Percentiles rank a stretch among this genome's conserved stretches.
Conservation (phyloP, 2,797 vertebrate species). For the Nyctalus aviator region DNA sequence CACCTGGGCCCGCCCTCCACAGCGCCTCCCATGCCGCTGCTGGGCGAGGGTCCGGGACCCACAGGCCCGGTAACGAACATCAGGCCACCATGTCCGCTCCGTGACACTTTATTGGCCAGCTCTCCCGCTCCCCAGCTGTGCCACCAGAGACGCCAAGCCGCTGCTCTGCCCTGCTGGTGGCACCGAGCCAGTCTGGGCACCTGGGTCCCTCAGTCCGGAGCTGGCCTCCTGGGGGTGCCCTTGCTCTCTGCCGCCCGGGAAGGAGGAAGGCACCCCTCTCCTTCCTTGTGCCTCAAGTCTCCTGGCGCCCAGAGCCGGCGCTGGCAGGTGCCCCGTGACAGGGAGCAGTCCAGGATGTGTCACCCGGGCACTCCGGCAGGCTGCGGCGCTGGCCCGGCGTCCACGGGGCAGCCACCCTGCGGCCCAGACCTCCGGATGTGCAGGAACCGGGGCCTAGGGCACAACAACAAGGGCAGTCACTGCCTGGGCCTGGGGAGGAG, state of each 20-base stretch:
- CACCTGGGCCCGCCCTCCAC: background rate
- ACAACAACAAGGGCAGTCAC: slow-evolving; percentile 1
- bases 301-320: background rate
- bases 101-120: slow-evolving; percentile 12
- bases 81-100: background rate
- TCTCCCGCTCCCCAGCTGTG: background rate
- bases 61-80: background rate
- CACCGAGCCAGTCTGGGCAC: background rate
- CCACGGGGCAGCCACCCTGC: background rate
- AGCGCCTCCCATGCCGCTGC: too few relatives aligned
- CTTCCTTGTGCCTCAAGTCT: background rate
- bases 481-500: background rate
- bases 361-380: background rate
- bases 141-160: background rate
- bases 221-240: background rate
- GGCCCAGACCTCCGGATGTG: slow-evolving; percentile 82
- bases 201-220: background rate
- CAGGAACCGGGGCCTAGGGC: slow-evolving; percentile 90
- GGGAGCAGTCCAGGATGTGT: background rate
- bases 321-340: background rate
- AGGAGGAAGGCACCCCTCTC: background rate
- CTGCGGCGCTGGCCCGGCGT: background rate
- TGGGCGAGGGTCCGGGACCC: too few relatives aligned
- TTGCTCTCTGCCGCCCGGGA: slow-evolving; percentile 20
- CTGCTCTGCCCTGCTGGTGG: background rate